Base-by-base conservation (phyloP, 2,888 invertebrate species). In the Germaria angustata region DNA sequence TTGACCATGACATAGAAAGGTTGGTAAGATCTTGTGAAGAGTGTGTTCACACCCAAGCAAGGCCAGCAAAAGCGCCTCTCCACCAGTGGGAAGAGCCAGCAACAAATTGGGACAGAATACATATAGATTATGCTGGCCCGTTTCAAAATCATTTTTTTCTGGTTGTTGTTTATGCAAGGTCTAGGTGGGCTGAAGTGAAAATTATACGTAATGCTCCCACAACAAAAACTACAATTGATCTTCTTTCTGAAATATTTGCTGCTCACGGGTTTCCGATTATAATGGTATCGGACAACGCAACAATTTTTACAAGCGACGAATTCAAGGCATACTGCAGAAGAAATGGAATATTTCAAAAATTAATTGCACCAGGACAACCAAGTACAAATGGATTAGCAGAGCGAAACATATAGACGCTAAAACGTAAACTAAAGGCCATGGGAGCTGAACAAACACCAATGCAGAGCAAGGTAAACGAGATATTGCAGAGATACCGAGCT, bases 1-100 rank as follows among this genome's bases (percentile, higher is more conserved):
- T 87, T 86, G 87, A 88, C 51, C 28, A 28, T 2, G n/a, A 51
- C n/a, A 51, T 51, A 2, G 51, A 51, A 51, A 51, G 9, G 4
- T 76, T 77, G 36, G 83, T 83, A 28, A 80, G 59, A 49, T 53
- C 76, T 49, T 72, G 72, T 44, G 53, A 69, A 34, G 44, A 73
- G n/a, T 84, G 84, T 77, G 71, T 77, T 17, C 13, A 69, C 20
- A 44, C 75, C 11, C 65, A 69, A 20, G 13, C 17, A 9, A 72
- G 65, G 24, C 73, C 77, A 1, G n/a, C 65, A 61, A 77, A 77
- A n/a, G n/a, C n/a, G n/a, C n/a, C n/a, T n/a, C n/a, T n/a, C n/a
- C n/a, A n/a, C n/a, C n/a, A n/a, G n/a, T 77, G 72, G 81, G 46
- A 72, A 15, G 63, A 57, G 41, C 77, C 69, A 41, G 49, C 11